Percentiles rank a stretch among this genome's conserved stretches.
Conservation (phyloP, 1,140 invertebrate species). For the Lasioglossum baleicum region DNA sequence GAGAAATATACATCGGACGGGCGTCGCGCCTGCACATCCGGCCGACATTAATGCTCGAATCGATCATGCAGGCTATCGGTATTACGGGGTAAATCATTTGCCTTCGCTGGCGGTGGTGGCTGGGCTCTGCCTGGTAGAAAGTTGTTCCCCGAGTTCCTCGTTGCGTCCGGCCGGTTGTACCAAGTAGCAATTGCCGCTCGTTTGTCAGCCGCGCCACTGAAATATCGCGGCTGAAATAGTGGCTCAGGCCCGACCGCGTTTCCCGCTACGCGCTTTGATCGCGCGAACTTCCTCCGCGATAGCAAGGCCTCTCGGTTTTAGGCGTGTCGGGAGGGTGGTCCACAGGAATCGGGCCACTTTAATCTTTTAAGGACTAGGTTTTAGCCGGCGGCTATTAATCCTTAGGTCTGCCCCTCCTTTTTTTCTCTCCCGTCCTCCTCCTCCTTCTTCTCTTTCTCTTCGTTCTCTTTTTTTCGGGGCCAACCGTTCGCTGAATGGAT, state of each 20-base stretch:
- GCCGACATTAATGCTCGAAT: constrained; percentile 60
- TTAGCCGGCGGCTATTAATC: neutral
- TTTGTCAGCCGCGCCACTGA: constrained; percentile 63
- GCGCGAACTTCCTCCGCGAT: constrained; percentile 38
- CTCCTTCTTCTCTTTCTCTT: too few relatives aligned
- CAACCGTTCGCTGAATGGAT: neutral
- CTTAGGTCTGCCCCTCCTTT: neutral
- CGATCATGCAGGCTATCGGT: constrained; percentile 64
- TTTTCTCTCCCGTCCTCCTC: neutral
- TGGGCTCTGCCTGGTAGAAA: constrained; percentile 43
- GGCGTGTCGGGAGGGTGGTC: neutral
- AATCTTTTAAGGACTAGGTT: constrained; percentile 14
- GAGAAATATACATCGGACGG: constrained; percentile 46
- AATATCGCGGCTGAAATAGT: constrained; percentile 61
- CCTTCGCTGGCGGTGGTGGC: constrained; percentile 28
- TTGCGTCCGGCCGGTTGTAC: constrained; percentile 34
- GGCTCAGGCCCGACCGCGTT: constrained; percentile 32
- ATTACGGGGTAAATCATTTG: constrained; percentile 64
- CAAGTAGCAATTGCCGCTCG: constrained; percentile 67
- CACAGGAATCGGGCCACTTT: neutral
- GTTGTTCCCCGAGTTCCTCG: constrained; percentile 42
- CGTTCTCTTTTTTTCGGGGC: neutral
- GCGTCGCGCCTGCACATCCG: constrained; percentile 41
- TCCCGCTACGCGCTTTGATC: constrained; percentile 42
- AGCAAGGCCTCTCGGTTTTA: neutral